Percentiles rank a stretch among this genome's conserved stretches.
Evolutionary conservation across 2,797 vertebrate species (phyloP).

Genomic region (Parauchenoglanis punctatus): DNA sequence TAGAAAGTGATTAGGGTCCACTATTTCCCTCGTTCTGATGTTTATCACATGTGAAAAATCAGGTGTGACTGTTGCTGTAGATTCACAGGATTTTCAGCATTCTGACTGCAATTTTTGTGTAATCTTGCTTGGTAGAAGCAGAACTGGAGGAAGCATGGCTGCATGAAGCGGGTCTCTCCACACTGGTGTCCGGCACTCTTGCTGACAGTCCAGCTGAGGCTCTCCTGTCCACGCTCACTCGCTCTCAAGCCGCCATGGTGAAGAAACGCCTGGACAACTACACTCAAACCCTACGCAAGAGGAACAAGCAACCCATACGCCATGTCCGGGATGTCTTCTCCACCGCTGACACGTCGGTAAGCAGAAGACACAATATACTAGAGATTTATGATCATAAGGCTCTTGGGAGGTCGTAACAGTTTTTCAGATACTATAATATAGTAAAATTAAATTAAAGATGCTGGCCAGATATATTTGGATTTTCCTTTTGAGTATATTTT

Average conservation of each 20-base stretch:
- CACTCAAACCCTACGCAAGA: constrained; percentile 87
- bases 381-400: background rate
- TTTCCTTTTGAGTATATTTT: background rate
- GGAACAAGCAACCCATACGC: constrained; percentile 82
- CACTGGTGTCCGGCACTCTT: constrained; percentile 75
- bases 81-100: background rate
- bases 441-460: background rate
- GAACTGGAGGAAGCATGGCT: constrained; percentile 94
- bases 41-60: background rate
- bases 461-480: background rate
- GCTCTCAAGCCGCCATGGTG: constrained; percentile 87
- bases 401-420: background rate
- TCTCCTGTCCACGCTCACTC: constrained; percentile 88
- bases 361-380: constrained; percentile 38
- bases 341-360: constrained; percentile 73
- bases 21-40: background rate
- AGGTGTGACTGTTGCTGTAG: background rate
- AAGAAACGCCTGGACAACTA: constrained; percentile 90
- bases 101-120: background rate
- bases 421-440: background rate
- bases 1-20: background rate
- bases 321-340: constrained; percentile 88
- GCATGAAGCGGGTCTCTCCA: constrained; percentile 87
- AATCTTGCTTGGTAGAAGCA: constrained; percentile 76
- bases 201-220: constrained; percentile 80